Evolutionary conservation across 2,888 invertebrate species (phyloP).

Genomic region (Therioaphis trifolii): DNA sequence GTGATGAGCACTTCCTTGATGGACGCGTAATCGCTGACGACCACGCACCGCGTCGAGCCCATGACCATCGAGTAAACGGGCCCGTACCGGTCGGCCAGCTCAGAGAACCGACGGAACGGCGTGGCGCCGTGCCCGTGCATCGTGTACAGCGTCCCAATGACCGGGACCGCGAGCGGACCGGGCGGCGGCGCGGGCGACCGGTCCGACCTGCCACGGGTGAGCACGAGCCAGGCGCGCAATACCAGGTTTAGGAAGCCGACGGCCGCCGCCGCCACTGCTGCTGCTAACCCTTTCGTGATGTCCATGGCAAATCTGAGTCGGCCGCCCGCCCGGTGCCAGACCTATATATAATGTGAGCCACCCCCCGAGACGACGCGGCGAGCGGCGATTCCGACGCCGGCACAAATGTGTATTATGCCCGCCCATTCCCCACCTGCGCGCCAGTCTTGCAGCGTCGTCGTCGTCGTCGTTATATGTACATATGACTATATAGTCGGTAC

Average conservation of each 20-base stretch:
- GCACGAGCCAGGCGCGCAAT: too few relatives aligned
- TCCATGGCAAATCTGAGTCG: too few relatives aligned
- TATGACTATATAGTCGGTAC: too few relatives aligned
- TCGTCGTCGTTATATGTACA: too few relatives aligned
- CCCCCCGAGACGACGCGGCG: background rate
- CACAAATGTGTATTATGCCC: too few relatives aligned
- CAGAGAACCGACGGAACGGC: constrained; percentile 80
- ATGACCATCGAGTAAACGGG: constrained; percentile 79
- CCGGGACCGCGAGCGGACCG: constrained; percentile 77
- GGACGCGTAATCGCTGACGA: constrained; percentile 79
- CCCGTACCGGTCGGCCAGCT: constrained; percentile 77
- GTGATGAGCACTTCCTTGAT: constrained; percentile 82
- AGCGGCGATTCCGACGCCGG: background rate
- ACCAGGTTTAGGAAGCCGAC: too few relatives aligned
- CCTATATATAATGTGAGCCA: background rate
- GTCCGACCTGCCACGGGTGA: too few relatives aligned
- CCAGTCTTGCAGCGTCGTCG: too few relatives aligned
- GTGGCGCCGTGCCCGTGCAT: constrained; percentile 74
- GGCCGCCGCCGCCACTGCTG: background rate
- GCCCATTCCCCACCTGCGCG: too few relatives aligned
- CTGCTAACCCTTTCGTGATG: background rate
- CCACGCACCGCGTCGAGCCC: constrained; percentile 77
- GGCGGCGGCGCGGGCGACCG: background rate
- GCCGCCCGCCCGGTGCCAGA: too few relatives aligned
- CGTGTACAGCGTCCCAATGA: constrained; percentile 78